A percentile compares a stretch with the other conserved stretches of the same genome.
Evolutionary conservation across 2,888 invertebrate species (phyloP).

Genomic region (Lepeophtheirus nordmannii): DNA sequence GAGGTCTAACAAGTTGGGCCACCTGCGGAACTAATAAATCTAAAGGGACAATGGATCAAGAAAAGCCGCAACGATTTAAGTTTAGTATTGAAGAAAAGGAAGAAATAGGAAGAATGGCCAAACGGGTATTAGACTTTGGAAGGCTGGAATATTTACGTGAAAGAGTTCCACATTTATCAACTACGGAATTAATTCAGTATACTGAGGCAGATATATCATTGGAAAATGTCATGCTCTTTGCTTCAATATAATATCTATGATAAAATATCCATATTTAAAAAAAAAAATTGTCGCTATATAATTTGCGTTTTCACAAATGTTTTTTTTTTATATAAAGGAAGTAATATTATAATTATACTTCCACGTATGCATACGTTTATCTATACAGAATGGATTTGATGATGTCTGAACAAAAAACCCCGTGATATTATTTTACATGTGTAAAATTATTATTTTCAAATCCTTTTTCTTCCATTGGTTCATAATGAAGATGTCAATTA

Average conservation of each 20-base stretch:
- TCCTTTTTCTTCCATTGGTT: too few relatives aligned
- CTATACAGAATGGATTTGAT: too few relatives aligned
- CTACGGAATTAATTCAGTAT: neutral
- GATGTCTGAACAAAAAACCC: too few relatives aligned
- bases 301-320: too few relatives aligned
- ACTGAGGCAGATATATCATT: neutral
- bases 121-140: constrained; percentile 19
- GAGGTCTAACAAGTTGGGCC: constrained; percentile 74
- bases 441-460: too few relatives aligned
- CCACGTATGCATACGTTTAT: too few relatives aligned
- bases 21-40: constrained; percentile 53
- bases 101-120: constrained; percentile 19
- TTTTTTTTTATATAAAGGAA: too few relatives aligned
- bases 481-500: too few relatives aligned
- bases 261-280: too few relatives aligned
- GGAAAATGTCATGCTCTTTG: constrained; percentile 12
- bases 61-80: neutral
- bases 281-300: too few relatives aligned
- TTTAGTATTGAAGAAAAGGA: constrained; percentile 12
- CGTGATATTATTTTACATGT: too few relatives aligned
- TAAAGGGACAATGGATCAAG: neutral
- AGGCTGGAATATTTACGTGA: constrained; percentile 8
- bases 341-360: too few relatives aligned
- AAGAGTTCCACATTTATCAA: neutral
- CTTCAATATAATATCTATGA: neutral